Evolutionary conservation across 2,113 vertebrate species (phyloP).

Genomic region (Melanerpes formicivorus): DNA sequence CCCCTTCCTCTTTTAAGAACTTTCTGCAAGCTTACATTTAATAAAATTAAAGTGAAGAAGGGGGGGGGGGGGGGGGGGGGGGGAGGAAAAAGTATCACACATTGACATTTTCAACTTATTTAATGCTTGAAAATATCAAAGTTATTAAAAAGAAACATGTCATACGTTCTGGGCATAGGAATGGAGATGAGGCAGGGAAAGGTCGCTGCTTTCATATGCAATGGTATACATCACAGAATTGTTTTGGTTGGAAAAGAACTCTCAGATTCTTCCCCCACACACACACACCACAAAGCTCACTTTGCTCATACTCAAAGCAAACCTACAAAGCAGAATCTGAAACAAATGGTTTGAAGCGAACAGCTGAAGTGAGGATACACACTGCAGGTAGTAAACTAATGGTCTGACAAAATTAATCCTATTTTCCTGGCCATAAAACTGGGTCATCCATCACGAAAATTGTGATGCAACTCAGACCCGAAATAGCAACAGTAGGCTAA

Average conservation of each 20-base stretch:
- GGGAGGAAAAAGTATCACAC: rapidly evolving
- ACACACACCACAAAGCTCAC: neutral
- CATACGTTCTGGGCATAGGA: neutral
- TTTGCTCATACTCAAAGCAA: neutral
- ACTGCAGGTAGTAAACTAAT: constrained; percentile 1
- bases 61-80: no score
- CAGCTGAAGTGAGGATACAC: neutral
- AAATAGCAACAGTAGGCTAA: neutral
- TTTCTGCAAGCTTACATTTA: neutral
- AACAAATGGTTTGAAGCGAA: neutral
- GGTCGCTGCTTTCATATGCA: neutral
- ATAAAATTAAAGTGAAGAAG: neutral
- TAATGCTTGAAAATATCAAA: neutral
- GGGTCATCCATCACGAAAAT: neutral
- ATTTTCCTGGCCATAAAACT: neutral
- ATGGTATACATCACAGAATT: no score
- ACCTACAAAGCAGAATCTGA: neutral
- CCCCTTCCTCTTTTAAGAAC: neutral
- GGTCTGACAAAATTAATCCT: constrained; percentile 9
- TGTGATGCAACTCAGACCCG: neutral
- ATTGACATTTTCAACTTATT: neutral
- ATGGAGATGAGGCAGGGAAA: neutral
- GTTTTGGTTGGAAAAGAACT: no score
- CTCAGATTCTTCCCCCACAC: neutral
- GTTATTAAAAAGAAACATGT: neutral